phyloP scores from a whole-genome alignment of 2,113 vertebrate genomes.

The Erpornis zantholeuca region DNA sequence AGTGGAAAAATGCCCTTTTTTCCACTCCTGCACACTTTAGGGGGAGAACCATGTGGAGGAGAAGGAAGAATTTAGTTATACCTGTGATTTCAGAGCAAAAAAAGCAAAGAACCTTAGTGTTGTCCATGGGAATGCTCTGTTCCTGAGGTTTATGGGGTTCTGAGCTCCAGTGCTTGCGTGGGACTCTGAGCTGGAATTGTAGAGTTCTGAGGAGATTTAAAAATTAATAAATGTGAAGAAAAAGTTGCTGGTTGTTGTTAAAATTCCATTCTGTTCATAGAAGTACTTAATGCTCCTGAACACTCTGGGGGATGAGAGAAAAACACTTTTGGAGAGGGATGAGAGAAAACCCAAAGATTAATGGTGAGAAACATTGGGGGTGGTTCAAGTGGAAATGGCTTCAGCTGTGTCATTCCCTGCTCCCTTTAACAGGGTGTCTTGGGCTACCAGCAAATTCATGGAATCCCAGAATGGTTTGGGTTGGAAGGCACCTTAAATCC shows the following conservation, averaged over 20 bases:
- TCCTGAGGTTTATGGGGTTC: not conserved
- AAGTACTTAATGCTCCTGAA: not conserved
- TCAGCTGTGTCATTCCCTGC: not conserved
- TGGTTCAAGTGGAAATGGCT: not conserved
- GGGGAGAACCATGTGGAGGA: not conserved
- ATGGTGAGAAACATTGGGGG: not conserved
- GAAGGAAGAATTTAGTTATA: not conserved
- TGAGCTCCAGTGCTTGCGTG: not conserved
- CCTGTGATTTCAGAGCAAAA: constrained; percentile 8
- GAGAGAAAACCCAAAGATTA: not conserved
- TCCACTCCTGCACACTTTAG: constrained; percentile 1
- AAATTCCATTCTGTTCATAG: not conserved
- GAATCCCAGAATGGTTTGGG: not conserved
- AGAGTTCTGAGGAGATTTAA: not conserved
- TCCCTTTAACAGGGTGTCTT: not conserved
- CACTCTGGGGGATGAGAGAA: not conserved
- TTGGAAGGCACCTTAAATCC: not conserved
- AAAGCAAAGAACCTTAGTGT: not conserved
- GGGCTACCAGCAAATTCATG: not conserved
- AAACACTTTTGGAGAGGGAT: not conserved
- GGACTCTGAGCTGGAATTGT: not conserved
- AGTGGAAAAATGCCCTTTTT: constrained; percentile 58
- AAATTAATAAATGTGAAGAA: not conserved
- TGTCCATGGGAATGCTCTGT: not conserved
- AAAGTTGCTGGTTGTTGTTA: not conserved